Evolutionary conservation across 37 sponge, comb jelly and placozoan species (phyloP).

Genomic region (Spongia lamella): DNA sequence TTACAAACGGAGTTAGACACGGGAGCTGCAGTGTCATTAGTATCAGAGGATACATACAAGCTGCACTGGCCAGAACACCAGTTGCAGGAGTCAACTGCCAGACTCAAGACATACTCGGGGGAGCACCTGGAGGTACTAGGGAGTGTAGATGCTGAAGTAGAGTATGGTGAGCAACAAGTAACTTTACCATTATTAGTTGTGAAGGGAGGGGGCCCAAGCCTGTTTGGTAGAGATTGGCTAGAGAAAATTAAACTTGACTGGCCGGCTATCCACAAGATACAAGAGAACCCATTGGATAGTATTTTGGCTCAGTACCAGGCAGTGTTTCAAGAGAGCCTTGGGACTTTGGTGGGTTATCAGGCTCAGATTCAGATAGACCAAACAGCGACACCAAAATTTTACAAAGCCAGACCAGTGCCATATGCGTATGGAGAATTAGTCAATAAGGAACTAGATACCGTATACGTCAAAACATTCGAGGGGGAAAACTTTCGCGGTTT

Average conservation of each 20-base stretch:
- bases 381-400: conserved; percentile 19
- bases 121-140: conserved; percentile 7
- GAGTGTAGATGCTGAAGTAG: neutral
- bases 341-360: conserved; percentile 9
- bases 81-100: neutral
- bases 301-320: neutral
- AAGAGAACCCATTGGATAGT: no score
- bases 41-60: neutral
- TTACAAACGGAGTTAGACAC: neutral
- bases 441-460: conserved; percentile 9
- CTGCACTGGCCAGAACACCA: neutral
- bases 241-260: neutral
- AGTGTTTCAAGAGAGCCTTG: conserved; percentile 20
- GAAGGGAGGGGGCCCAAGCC: conserved; percentile 7
- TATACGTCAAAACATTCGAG: no score
- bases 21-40: neutral
- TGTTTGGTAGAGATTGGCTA: conserved; percentile 17
- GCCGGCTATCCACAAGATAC: neutral
- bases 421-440: conserved; percentile 17
- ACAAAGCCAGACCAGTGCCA: conserved; percentile 16
- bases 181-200: conserved; percentile 6
- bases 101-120: neutral
- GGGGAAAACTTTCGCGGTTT: no score
- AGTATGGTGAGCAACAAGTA: conserved; percentile 1
- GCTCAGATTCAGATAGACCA: conserved; percentile 20